A percentile compares a stretch with the other conserved stretches of the same genome.
Conservation (phyloP, 2,888 invertebrate species). For the Glyphotaelius pellucidus region DNA sequence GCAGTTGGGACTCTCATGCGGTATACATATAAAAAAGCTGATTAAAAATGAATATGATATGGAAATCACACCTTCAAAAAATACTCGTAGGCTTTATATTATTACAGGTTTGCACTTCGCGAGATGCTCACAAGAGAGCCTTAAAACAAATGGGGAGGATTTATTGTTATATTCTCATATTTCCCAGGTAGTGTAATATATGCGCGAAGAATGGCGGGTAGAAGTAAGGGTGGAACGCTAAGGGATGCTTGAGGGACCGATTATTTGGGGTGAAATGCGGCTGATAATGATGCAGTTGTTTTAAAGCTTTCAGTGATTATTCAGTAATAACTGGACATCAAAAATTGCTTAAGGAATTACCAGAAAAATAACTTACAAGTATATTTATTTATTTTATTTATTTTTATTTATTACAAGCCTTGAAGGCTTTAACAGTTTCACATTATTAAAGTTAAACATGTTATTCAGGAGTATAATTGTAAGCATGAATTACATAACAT, state of each 20-base stretch:
- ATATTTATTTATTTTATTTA: too few species aligned
- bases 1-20: too few species aligned
- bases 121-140: slow-evolving; percentile 5
- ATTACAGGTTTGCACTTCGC: neutral
- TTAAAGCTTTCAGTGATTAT: neutral
- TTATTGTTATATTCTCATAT: slow-evolving; percentile 8
- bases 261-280: neutral
- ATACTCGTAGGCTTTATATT: neutral
- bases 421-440: too few species aligned
- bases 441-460: too few species aligned
- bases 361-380: too few species aligned
- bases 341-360: too few species aligned
- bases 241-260: neutral
- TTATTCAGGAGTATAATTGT: too few species aligned
- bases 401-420: too few species aligned
- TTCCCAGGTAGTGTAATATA: neutral
- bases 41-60: too few species aligned
- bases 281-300: neutral
- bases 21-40: too few species aligned
- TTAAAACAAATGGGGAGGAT: slow-evolving; percentile 13
- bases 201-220: neutral
- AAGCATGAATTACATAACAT: too few species aligned
- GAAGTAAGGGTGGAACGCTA: neutral
- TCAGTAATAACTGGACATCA: neutral
- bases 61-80: neutral